Evolutionary conservation across 1,140 invertebrate genomes (phyloP).

Genomic region (Polyergus mexicanus): DNA sequence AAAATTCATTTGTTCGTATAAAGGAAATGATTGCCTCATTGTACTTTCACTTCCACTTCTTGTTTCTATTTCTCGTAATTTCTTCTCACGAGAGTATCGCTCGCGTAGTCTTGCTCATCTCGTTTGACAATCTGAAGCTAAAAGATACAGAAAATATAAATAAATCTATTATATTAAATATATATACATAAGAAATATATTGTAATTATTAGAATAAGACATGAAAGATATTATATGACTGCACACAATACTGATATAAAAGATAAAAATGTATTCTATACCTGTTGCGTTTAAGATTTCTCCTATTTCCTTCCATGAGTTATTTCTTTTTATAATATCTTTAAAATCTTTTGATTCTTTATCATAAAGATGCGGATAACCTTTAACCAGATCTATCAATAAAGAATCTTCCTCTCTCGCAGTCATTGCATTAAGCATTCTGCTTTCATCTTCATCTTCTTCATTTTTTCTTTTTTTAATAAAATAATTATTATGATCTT

Average conservation of each 20-base stretch:
- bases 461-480: background rate
- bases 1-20: constrained; percentile 41
- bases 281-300: background rate
- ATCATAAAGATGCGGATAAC: constrained; percentile 21
- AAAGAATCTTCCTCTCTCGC: constrained; percentile 1
- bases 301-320: constrained; percentile 14
- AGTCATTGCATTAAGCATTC: background rate
- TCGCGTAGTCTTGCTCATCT: background rate
- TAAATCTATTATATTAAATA: background rate
- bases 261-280: constrained; percentile 9
- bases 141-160: background rate
- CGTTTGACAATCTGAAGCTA: constrained; percentile 32
- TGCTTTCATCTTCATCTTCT: background rate
- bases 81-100: constrained; percentile 25
- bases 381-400: constrained; percentile 7
- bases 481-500: background rate
- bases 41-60: constrained; percentile 22
- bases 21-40: background rate
- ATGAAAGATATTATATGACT: background rate
- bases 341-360: constrained; percentile 23
- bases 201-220: background rate
- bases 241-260: background rate
- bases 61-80: constrained; percentile 1
- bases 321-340: constrained; percentile 8
- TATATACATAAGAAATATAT: background rate